Base-by-base conservation (phyloP, 2,888 invertebrate genomes). In the Lysandra coridon region DNA sequence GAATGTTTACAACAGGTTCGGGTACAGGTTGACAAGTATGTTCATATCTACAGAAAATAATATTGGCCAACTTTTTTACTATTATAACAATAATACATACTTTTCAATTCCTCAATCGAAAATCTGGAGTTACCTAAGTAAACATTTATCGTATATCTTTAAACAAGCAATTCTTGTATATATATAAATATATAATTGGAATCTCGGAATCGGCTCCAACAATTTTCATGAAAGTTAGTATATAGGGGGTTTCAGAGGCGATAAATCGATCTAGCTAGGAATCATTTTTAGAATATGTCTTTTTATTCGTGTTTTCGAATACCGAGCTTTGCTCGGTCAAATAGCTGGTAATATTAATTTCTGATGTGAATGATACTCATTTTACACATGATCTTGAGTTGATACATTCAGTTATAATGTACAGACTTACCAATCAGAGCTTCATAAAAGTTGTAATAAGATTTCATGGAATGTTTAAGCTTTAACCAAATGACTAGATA, bases 401-500 rank as follows among this genome's bases (percentile, higher is more conserved):
- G 76, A 76, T 30, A 75, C 14, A n/a, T 73, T 83, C 78, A 83
- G 81, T 82, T 81, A 83, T 83, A 84, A 83, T 83, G 83, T 82
- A 83, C 85, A 83, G 85, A 86, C 85, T 87, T 87, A 91, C 89
- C 89, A 90, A 92, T 91, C 86, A 87, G 88, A 88, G 87, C 88
- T 88, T 89, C 85, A 90, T 86, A 88, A 81, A 81, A 89, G 87
- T 89, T 90, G 89, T 89, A 88, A 88, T 85, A 85, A 88, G 88
- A 90, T 90, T 89, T 91, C 88, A 90, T 94, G 93, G 93, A 94
- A 94, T 94, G 93, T 94, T 92, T 90, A 91, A 92, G 92, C 92
- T 90, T 90, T 90, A 86, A 86, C 84, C 86, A 87, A 87, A 86
- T 88, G 89, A 90, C 90, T 90, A 89, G 88, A 89, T 88, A 90